These are phyloP conservation scores for Hydrotaea diabolus DNA, from an alignment of 2,888 invertebrate species.

Conservation along the genomic window DNA sequence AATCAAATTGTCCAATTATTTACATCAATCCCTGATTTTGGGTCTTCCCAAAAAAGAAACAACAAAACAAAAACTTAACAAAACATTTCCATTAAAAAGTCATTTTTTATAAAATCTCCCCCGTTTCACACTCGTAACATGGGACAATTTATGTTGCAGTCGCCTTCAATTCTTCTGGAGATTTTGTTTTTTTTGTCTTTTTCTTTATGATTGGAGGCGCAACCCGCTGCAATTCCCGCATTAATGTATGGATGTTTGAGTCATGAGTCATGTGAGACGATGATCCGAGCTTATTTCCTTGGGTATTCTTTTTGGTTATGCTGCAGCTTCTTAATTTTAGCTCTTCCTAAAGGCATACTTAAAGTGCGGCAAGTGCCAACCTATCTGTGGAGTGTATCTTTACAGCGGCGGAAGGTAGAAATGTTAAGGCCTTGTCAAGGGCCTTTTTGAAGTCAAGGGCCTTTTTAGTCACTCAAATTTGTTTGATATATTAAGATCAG, in stretches of 20 bases:
- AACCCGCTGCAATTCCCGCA: constrained; percentile 7
- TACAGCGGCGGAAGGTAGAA: too few species aligned
- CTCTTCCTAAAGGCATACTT: neutral
- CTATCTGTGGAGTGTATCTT: too few species aligned
- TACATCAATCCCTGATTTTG: constrained; percentile 11
- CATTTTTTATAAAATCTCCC: neutral
- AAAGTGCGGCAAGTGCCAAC: neutral
- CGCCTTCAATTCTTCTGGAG: neutral
- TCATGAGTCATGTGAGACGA: constrained; percentile 16
- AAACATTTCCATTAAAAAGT: constrained; percentile 28
- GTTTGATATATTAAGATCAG: too few species aligned
- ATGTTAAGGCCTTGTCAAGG: too few species aligned
- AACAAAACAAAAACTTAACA: neutral
- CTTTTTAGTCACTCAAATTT: too few species aligned
- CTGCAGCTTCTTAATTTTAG: too few species aligned
- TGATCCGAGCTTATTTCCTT: neutral
- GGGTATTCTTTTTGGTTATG: neutral
- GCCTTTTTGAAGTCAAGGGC: too few species aligned
- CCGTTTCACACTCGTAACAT: constrained; percentile 10
- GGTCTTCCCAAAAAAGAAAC: neutral
- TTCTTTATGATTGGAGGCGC: neutral
- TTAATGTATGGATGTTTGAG: constrained; percentile 4
- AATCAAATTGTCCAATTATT: constrained; percentile 7
- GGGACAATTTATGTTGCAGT: constrained; percentile 11
- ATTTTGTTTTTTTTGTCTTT: neutral